A percentile compares a stretch with the other conserved stretches of the same genome.
Conservation (phyloP, 2,113 vertebrate species). For the Pseudopipra pipra region DNA sequence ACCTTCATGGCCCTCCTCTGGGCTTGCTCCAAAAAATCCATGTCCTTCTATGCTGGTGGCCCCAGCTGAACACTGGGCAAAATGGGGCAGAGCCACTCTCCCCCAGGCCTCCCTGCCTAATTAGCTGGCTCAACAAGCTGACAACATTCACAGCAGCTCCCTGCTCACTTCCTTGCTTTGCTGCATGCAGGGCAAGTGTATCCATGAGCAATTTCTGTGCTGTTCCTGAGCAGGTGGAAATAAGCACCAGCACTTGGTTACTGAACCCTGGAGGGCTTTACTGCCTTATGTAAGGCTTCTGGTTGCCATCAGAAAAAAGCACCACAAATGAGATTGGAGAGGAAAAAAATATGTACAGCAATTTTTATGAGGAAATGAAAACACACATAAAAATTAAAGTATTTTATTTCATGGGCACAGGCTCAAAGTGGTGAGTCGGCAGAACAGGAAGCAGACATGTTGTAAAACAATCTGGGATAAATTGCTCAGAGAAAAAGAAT, state of each 20-base stretch:
- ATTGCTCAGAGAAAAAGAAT: neutral
- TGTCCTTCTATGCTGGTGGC: neutral
- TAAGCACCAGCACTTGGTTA: neutral
- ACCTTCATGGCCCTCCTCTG: neutral
- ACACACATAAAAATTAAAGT: neutral
- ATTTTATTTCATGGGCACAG: neutral
- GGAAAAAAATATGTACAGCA: neutral
- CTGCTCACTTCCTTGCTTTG: neutral
- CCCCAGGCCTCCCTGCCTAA: neutral
- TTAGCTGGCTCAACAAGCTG: neutral
- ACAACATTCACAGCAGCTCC: neutral
- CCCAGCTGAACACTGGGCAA: neutral
- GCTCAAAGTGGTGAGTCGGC: neutral
- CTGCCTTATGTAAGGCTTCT: neutral
- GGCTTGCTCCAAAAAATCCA: neutral
- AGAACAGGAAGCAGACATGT: neutral
- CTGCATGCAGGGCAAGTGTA: neutral
- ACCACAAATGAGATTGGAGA: neutral
- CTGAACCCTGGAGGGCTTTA: neutral
- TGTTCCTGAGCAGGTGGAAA: neutral
- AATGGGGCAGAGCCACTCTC: rapidly evolving
- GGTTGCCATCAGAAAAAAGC: neutral
- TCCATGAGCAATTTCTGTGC: neutral
- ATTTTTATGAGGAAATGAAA: neutral
- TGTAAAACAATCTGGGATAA: neutral